Evolutionary conservation across 2,113 vertebrate species (phyloP).

Genomic region (Dasyornis broadbenti): DNA sequence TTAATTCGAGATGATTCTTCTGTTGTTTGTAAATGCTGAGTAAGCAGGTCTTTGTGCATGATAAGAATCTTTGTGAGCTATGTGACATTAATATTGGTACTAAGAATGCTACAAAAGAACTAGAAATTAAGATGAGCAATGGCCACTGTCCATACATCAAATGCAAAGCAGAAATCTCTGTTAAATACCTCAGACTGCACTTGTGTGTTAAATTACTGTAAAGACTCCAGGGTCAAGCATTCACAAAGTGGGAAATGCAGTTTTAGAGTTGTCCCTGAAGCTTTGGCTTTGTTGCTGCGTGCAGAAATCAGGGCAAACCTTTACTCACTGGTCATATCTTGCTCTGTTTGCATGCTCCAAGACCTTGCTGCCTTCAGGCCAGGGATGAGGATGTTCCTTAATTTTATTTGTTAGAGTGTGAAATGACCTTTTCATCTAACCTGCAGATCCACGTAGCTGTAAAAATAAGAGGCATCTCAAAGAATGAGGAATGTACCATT

Average conservation of each 20-base stretch:
- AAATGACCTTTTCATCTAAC: background rate
- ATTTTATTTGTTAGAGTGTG: background rate
- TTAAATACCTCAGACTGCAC: background rate
- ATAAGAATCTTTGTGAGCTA: background rate
- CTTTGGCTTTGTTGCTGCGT: background rate
- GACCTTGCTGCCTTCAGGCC: background rate
- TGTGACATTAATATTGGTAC: background rate
- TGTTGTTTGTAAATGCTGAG: background rate
- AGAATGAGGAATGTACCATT: background rate
- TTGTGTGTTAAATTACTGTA: background rate
- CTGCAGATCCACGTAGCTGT: background rate
- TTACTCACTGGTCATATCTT: background rate
- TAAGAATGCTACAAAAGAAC: background rate
- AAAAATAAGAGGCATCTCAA: background rate
- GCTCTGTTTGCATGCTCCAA: background rate
- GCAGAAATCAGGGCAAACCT: background rate
- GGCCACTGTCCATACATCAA: background rate
- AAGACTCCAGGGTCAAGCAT: fast-evolving
- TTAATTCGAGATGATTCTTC: background rate
- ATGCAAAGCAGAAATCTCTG: background rate
- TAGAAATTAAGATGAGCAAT: background rate
- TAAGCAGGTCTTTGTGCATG: background rate
- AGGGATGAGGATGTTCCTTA: background rate
- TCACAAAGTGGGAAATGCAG: fast-evolving
- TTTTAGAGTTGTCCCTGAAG: background rate